Evolutionary conservation across 30 jellyfish, hydroid and myxozoan species (phyloP), one percentile per base, ranked within the genome.

Genomic region (Hydractinia echinata): DNA sequence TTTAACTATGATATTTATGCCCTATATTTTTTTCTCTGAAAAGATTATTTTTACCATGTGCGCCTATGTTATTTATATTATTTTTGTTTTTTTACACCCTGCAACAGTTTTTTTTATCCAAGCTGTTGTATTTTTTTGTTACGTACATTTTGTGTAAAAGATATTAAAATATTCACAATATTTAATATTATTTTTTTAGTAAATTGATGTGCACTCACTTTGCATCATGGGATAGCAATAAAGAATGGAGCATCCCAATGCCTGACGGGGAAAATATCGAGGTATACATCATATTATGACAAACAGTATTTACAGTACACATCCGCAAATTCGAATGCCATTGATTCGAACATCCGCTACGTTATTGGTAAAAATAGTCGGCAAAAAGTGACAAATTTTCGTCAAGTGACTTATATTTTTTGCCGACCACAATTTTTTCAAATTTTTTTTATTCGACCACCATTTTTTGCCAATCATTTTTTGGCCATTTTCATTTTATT

Each of bases 211-310:
- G 98, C 89, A 69, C 79, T 54, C 98, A 86, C 67, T 92, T 92
- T 79, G 96, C 91, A 50, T 79, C 98, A 62, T 92, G 98, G 98
- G 98, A 92, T 76, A 67, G 91, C 6, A 92, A 81, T 14, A 92
- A 92, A 66, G 98, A 92, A 81, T 92, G 98, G 98, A 92, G 95
- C 5, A 70, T 88, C 5, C 82, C 96, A 51, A 82, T 92, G 95
- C 89, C 92, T 48, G 82, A 86, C 11, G 92, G 84, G 18, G 98
- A 92, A 52, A 84, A 82, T 66, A 83, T 92, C 53, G 73, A 82
- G 89, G 98, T 92, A 0, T 10, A 48, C 11, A 13, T 67, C 78
- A 48, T 58, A 58, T 16, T 30, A 30, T 30, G 44, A 30, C 44
- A 30, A 30, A 30, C 44, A 30, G 44, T 30, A 30, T 30, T 1